phyloP scores from a whole-genome alignment of 1,140 invertebrate genomes.

The Gryllus bimaculatus region DNA sequence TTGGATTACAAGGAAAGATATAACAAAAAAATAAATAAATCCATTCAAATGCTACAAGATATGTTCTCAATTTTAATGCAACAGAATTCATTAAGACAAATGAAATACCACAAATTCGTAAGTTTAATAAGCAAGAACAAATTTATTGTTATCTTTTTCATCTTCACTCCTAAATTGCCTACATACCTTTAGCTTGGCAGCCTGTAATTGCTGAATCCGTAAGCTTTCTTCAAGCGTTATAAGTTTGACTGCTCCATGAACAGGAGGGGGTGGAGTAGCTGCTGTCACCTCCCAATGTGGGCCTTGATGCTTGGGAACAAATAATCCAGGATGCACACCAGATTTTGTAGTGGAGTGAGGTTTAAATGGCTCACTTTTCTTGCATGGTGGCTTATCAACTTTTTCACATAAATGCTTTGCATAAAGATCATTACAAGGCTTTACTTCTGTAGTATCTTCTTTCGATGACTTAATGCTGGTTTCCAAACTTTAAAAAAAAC shows the following conservation, averaged over 20 bases:
- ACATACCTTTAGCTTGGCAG: slow-evolving; percentile 35
- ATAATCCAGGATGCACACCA: slow-evolving; percentile 39
- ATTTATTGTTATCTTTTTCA: too few relatives aligned
- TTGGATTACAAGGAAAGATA: background rate
- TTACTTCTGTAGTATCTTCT: slow-evolving; percentile 46
- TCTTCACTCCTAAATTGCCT: slow-evolving; percentile 10
- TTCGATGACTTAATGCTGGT: slow-evolving; percentile 13
- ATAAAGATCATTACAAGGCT: slow-evolving; percentile 26
- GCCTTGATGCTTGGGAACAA: background rate
- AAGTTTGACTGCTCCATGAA: slow-evolving; percentile 44
- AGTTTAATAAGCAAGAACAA: too few relatives aligned
- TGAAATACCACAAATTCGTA: too few relatives aligned
- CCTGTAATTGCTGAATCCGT: slow-evolving; percentile 41
- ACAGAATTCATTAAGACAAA: too few relatives aligned
- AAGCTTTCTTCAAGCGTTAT: slow-evolving; percentile 48
- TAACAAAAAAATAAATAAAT: background rate
- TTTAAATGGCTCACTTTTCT: slow-evolving; percentile 39
- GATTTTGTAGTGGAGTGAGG: slow-evolving; percentile 54
- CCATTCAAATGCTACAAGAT: background rate
- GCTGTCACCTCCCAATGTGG: slow-evolving; percentile 56
- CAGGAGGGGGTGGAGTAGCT: slow-evolving; percentile 46
- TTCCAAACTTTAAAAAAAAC: too few relatives aligned
- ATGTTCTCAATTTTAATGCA: too few relatives aligned
- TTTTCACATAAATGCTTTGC: slow-evolving; percentile 49
- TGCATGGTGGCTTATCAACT: slow-evolving; percentile 37